Conservation (phyloP, 2,113 vertebrate genomes). For the Marcusenius ussheri region DNA sequence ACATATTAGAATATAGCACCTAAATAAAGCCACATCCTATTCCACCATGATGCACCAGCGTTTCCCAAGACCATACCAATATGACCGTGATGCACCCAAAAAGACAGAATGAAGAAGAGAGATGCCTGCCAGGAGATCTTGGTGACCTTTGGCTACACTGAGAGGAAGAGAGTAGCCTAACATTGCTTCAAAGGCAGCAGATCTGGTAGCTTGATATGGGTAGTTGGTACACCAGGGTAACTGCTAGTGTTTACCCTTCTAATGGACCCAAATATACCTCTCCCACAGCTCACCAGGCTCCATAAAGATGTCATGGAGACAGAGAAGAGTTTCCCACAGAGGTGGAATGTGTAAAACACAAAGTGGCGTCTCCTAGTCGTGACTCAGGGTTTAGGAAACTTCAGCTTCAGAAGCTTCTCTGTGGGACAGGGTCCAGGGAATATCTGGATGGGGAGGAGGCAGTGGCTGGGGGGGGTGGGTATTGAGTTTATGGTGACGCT, state of each 20-base stretch:
- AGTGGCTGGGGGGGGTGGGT: constrained; percentile 42
- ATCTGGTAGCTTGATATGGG: neutral
- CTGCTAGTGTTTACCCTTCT: neutral
- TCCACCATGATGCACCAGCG: neutral
- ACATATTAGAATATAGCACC: neutral
- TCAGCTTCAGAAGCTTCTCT: neutral
- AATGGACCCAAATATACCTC: neutral
- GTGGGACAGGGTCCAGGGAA: neutral
- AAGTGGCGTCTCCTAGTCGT: constrained; percentile 24
- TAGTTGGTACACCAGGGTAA: neutral
- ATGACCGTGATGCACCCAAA: neutral
- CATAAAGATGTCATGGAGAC: neutral
- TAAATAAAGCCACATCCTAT: neutral
- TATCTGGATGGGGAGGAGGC: constrained; percentile 47
- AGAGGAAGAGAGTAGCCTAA: neutral
- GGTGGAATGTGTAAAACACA: constrained; percentile 7
- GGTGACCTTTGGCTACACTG: neutral
- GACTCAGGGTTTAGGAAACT: constrained; percentile 22
- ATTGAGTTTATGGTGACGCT: constrained; percentile 86
- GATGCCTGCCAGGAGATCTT: neutral
- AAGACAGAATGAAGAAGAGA: neutral
- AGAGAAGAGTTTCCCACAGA: neutral
- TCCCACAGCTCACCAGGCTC: neutral
- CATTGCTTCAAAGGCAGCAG: neutral
- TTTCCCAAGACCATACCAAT: neutral